Percentiles rank a stretch among this genome's conserved stretches.
Conservation (phyloP, 92 coral and sea anemone genomes). For the Pocillopora grandis region DNA sequence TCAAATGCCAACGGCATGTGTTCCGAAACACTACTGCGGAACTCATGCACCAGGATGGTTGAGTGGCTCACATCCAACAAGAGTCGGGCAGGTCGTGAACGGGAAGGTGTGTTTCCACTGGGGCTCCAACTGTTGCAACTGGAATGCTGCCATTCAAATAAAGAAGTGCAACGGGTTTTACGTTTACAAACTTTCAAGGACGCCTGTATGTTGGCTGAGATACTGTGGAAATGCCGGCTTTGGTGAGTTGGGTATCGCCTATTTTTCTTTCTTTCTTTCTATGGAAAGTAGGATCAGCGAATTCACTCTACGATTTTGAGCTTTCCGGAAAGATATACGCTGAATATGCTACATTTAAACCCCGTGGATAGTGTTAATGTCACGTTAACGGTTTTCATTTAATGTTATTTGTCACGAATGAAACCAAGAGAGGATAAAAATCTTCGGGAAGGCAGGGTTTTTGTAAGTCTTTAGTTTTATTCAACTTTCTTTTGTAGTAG, state of each 20-base stretch:
- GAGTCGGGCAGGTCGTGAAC: constrained; percentile 40
- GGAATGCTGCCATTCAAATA: constrained; percentile 48
- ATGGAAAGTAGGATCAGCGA: no score
- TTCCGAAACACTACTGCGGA: constrained; percentile 52
- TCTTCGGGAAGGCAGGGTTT: no score
- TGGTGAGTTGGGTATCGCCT: constrained; percentile 6
- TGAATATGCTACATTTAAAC: no score
- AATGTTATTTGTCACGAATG: no score
- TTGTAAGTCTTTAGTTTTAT: neutral
- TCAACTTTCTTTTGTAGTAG: no score
- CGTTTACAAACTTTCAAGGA: constrained; percentile 48
- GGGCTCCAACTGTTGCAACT: constrained; percentile 42
- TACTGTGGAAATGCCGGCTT: constrained; percentile 32
- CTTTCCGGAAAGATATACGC: no score
- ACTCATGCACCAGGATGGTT: constrained; percentile 72
- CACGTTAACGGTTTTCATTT: no score
- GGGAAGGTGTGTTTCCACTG: constrained; percentile 59
- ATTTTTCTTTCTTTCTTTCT: no score
- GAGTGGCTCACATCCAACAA: constrained; percentile 49
- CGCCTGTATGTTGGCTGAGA: constrained; percentile 21
- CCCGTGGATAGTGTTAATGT: no score
- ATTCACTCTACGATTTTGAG: no score
- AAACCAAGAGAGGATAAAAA: no score
- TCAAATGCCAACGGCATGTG: constrained; percentile 63
- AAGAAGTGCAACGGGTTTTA: constrained; percentile 51